A percentile compares a stretch with the other conserved stretches of the same genome.
Conservation (phyloP, 2,113 vertebrate species). For the Toxotes jaculatrix region DNA sequence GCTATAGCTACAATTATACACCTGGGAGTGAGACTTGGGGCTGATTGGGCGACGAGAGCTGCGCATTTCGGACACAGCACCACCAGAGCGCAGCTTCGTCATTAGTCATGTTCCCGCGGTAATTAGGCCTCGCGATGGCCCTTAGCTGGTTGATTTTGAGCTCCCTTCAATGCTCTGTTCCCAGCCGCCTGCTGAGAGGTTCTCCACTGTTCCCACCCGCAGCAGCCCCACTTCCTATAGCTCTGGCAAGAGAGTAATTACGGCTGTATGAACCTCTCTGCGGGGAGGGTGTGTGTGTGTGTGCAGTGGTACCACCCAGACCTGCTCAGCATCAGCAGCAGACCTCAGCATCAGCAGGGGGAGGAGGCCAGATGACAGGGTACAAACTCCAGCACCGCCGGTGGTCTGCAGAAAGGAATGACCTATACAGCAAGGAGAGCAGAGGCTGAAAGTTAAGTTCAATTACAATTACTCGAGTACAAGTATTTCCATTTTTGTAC, state of each 20-base stretch:
- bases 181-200: slow-evolving; percentile 55
- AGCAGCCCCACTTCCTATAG: slow-evolving; percentile 54
- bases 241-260: slow-evolving; percentile 72
- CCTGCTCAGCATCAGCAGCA: slow-evolving; percentile 35
- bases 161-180: slow-evolving; percentile 27
- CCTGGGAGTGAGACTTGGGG: slow-evolving; percentile 15
- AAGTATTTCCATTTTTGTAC: neutral
- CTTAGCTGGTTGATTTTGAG: slow-evolving; percentile 59
- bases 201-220: slow-evolving; percentile 49
- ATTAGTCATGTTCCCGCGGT: slow-evolving; percentile 60
- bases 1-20: slow-evolving; percentile 17
- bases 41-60: slow-evolving; percentile 39
- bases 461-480: neutral
- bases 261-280: slow-evolving; percentile 43
- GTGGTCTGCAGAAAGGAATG: neutral
- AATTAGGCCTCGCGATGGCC: slow-evolving; percentile 72
- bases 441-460: neutral
- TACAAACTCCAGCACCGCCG: neutral
- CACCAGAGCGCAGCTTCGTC: slow-evolving; percentile 49
- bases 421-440: slow-evolving; percentile 7
- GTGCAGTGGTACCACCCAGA: slow-evolving; percentile 21
- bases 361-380: slow-evolving; percentile 15
- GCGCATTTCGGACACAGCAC: slow-evolving; percentile 45
- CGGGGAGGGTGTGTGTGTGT: slow-evolving; percentile 22
- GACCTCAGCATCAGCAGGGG: slow-evolving; percentile 26